These are phyloP conservation scores for Trematomus loennbergii DNA, from an alignment of 2,113 vertebrate genomes.

Conservation along the genomic window DNA sequence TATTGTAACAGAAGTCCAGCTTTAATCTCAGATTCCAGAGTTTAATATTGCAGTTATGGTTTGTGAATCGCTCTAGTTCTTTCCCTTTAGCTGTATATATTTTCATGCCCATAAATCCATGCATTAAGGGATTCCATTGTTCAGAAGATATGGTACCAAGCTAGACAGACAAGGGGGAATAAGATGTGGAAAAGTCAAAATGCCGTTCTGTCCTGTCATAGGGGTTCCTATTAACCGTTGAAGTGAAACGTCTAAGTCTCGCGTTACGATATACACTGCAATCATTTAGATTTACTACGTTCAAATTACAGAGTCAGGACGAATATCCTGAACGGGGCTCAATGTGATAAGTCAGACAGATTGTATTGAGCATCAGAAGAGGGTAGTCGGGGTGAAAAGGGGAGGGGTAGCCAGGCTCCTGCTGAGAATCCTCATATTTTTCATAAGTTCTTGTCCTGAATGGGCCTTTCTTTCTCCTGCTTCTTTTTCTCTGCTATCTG, in stretches of 20 bases:
- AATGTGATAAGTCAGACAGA: conserved; percentile 59
- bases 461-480: conserved; percentile 32
- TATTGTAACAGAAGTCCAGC: conserved; percentile 45
- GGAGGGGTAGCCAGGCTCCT: conserved; percentile 37
- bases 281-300: conserved; percentile 73
- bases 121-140: conserved; percentile 59
- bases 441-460: conserved; percentile 28
- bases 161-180: conserved; percentile 24
- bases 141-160: neutral
- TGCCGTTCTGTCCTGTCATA: conserved; percentile 15
- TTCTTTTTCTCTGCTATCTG: conserved; percentile 32
- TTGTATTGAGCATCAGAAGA: conserved; percentile 53
- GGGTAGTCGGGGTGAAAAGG: conserved; percentile 28
- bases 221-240: conserved; percentile 47
- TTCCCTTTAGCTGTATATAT: conserved; percentile 63
- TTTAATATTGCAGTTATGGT: conserved; percentile 48
- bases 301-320: conserved; percentile 46
- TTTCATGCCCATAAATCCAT: conserved; percentile 68
- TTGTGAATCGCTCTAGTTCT: conserved; percentile 45
- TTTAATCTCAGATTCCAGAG: conserved; percentile 62
- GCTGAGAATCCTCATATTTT: conserved; percentile 62
- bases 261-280: conserved; percentile 41
- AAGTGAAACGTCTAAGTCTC: conserved; percentile 25
- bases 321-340: conserved; percentile 51
- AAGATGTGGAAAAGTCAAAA: conserved; percentile 42